Evolutionary conservation across 1,140 invertebrate species (phyloP), one percentile per base, ranked within the genome.

Genomic region (Drosophila erecta): DNA sequence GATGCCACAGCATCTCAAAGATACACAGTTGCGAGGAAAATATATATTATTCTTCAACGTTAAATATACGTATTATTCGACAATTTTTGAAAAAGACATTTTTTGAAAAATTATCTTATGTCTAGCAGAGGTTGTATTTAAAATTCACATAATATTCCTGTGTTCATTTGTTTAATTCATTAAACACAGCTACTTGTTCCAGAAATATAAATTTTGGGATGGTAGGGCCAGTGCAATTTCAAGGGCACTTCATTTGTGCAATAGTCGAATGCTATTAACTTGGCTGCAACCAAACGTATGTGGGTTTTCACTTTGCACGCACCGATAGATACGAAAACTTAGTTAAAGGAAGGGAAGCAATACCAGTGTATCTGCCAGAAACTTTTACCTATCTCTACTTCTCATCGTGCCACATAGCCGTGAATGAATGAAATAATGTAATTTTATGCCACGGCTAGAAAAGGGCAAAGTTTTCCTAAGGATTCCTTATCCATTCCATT

Each of bases 381-480:
- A 69, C 65, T 69, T 53, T 53, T 53, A 69, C 60, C 47, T 53
- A 24, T 66, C 61, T 37, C 38, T 20, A 67, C 59, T 64, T 65
- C 27, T 44, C 46, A 64, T 65, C 27, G n/a, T 37, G 20, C 35
- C 15, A 50, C 40, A 40, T 12, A 33, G 27, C 30, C 24, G 12
- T 61, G 58, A 53, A 53, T 44, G 40, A 46, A 15, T 44, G 15
- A 51, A 30, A 30, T 35, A 46, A 61, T 30, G 56, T 15, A 58
- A 47, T 65, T 60, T 37, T 27, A 44, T 33, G 12, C 37, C 24
- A 30, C 4, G 8, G 2, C 12, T 12, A 27, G 17, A 35, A 46
- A 37, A 44, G 41, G 41, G 17, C 17, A 44, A 44, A 47, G 33
- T 62, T 58, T 43, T 43, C 22, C 53, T 61, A 41, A 20, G 51